Conservation (phyloP, 2,797 vertebrate genomes). For the Sebastolobus alascanus region DNA sequence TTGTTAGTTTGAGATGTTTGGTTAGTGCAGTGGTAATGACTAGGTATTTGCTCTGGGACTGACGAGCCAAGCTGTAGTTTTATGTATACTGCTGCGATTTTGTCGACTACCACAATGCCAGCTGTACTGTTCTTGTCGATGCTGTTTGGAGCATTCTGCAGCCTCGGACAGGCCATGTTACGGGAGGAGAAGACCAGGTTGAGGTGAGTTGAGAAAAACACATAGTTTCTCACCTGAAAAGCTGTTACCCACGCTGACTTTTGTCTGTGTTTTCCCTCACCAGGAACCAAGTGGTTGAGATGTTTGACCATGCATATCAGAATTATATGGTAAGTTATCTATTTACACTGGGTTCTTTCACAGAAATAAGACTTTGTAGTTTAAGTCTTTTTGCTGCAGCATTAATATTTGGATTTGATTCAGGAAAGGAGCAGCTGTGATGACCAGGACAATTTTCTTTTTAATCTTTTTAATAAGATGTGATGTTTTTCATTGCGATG, state of each 20-base stretch:
- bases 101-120: constrained; percentile 61
- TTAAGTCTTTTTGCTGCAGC: background rate
- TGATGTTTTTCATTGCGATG: background rate
- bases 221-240: rapidly evolving
- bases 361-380: background rate
- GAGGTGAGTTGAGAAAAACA: constrained; percentile 72
- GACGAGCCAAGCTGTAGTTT: constrained; percentile 46
- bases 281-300: constrained; percentile 98
- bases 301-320: constrained; percentile 99
- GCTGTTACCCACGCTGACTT: constrained; percentile 3
- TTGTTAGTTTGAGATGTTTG: constrained; percentile 14
- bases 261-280: constrained; percentile 20
- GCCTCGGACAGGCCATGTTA: constrained; percentile 77
- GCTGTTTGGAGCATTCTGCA: constrained; percentile 69
- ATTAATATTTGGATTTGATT: background rate
- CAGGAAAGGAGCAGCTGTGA: background rate
- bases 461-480: background rate
- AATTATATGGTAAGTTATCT: constrained; percentile 96
- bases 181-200: constrained; percentile 82
- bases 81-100: constrained; percentile 44
- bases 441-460: background rate
- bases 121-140: constrained; percentile 64
- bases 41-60: constrained; percentile 26
- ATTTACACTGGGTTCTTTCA: background rate
- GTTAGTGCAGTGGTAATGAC: constrained; percentile 46